Conservation (phyloP, 2,797 vertebrate species). For the Thaleichthys pacificus region DNA sequence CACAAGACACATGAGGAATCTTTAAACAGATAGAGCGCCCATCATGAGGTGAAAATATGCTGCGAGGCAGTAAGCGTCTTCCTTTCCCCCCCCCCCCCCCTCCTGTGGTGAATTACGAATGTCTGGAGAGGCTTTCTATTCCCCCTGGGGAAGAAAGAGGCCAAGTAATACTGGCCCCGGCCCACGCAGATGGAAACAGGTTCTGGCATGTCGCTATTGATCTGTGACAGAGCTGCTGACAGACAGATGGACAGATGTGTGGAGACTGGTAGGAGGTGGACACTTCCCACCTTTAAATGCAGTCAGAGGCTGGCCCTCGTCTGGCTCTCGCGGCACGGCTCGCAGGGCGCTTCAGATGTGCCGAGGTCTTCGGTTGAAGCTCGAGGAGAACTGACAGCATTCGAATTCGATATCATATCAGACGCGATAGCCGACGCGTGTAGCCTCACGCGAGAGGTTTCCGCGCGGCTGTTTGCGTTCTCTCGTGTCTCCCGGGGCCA, state of each 20-base stretch:
- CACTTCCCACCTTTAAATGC: slow-evolving; percentile 1
- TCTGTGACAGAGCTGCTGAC: slow-evolving; percentile 18
- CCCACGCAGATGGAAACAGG: slow-evolving; percentile 6
- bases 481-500: too few species aligned
- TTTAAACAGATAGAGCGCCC: slow-evolving; percentile 1
- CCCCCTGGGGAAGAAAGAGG: neutral
- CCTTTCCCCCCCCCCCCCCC: neutral
- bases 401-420: too few species aligned
- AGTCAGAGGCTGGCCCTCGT: neutral
- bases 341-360: neutral
- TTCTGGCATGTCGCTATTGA: slow-evolving; percentile 18
- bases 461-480: too few species aligned
- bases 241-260: neutral
- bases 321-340: neutral
- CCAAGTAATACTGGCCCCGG: neutral
- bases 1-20: neutral
- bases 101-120: slow-evolving; percentile 10
- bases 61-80: slow-evolving; percentile 4
- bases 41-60: slow-evolving; percentile 12
- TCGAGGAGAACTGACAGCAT: too few species aligned
- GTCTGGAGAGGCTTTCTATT: neutral
- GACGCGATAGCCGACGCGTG: too few species aligned
- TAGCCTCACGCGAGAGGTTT: too few species aligned
- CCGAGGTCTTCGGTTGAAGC: too few species aligned
- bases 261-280: slow-evolving; percentile 2